Evolutionary conservation across 1,140 invertebrate species (phyloP), one percentile per base, ranked within the genome.

Genomic region (Trichogramma pretiosum): DNA sequence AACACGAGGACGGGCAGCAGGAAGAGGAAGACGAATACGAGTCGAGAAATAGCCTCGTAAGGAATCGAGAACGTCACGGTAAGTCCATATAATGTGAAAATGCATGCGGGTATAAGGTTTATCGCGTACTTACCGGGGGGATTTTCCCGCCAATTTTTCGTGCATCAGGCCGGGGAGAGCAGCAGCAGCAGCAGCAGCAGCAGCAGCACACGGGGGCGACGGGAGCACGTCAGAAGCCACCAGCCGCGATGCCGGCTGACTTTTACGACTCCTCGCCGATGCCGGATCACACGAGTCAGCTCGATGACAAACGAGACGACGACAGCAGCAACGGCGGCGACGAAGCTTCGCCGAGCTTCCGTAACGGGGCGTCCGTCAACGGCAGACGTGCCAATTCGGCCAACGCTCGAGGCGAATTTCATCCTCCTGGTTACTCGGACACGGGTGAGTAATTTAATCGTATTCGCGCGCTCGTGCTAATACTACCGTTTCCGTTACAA

Each of bases 281-380:
- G 13, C 26, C 26, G 26, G 7, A 30, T 2, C 38, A 21, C 7
- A 7, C 14, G n/a, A 26, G 28, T 4, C 5, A 40, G 0, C 42
- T 34, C 33, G 33, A 36, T 9, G 41, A 10, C 7, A 14, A 13
- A 2, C 30, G 19, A 2, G 40, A 18, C 3, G 28, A 43, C 4
- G 18, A 21, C 7, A 46, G 50, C 18, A 46, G 45, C n/a, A 55
- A 55, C 30, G 57, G 55, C 36, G 52, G 52, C 16, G 35, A 52
- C 1, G 52, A 52, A 8, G 58, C 63, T 8, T 35, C 50, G 2
- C 58, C 61, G 7, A 64, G 57, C 50, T 61, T 56, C 16, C 54
- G 59, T 41, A 66, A 60, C 49, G 60, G 64, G 9, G 63, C 53
- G 13, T 54, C 57, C 18, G 59, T 61, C 10, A 54, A 52, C 38